Evolutionary conservation across 2,113 vertebrate species (phyloP).

Genomic region (Perca schrenkii): DNA sequence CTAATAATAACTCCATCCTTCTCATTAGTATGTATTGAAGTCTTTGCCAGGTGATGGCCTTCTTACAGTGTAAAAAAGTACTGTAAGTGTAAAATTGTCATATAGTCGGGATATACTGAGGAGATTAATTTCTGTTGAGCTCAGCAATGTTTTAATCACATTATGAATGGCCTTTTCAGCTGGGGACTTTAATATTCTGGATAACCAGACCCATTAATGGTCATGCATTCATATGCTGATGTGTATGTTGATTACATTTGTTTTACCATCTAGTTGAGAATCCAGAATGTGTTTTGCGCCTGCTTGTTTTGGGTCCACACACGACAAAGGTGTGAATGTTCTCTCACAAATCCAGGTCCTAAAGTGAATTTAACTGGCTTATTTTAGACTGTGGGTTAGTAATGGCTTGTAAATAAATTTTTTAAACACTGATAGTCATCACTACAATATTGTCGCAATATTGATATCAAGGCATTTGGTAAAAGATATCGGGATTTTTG

Average conservation of each 20-base stretch:
- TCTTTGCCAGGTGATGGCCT: conserved; percentile 62
- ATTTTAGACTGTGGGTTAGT: neutral
- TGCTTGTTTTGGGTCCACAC: neutral
- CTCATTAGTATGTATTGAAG: conserved; percentile 73
- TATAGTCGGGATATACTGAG: conserved; percentile 67
- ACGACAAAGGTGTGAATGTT: neutral
- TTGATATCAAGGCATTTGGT: too few species aligned
- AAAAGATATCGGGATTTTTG: too few species aligned
- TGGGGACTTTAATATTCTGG: conserved; percentile 56
- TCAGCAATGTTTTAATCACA: conserved; percentile 78
- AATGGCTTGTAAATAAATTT: neutral
- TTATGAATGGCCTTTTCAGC: conserved; percentile 73
- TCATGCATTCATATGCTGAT: conserved; percentile 11
- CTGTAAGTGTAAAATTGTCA: conserved; percentile 67
- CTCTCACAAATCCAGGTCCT: neutral
- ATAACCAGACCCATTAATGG: conserved; percentile 46
- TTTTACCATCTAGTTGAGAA: conserved; percentile 1
- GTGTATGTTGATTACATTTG: conserved; percentile 20
- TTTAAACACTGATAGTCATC: too few species aligned
- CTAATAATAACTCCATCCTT: conserved; percentile 65
- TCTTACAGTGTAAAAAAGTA: conserved; percentile 44
- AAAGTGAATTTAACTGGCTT: neutral
- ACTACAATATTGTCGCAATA: too few species aligned
- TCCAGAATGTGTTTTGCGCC: neutral
- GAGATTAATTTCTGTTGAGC: conserved; percentile 75